Percentiles rank a stretch among this genome's conserved stretches.
phyloP scores from a whole-genome alignment of 2,888 invertebrate genomes.

The Clistopyga incitator region DNA sequence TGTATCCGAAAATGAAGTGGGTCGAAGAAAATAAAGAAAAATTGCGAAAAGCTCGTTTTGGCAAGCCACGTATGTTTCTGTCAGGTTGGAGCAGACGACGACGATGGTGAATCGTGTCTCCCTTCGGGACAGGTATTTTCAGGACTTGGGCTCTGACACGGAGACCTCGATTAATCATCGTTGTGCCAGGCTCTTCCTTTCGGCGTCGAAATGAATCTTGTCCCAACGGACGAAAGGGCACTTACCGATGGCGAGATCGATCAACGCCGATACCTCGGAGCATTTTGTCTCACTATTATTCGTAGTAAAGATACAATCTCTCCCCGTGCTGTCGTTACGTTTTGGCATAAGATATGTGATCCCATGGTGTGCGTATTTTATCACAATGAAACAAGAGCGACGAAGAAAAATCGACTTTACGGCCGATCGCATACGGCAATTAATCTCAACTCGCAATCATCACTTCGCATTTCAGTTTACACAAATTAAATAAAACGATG shows the following conservation, averaged over 20 bases:
- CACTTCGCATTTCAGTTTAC: neutral
- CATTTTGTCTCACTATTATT: slow-evolving; percentile 39
- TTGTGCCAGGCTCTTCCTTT: slow-evolving; percentile 31
- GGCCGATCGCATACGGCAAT: neutral
- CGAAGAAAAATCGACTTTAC: neutral
- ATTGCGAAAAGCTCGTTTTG: slow-evolving; percentile 3
- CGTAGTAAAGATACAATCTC: neutral
- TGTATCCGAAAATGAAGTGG: neutral
- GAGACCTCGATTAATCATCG: slow-evolving; percentile 46
- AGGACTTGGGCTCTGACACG: slow-evolving; percentile 18
- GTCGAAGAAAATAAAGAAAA: neutral
- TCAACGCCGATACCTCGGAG: slow-evolving; percentile 44
- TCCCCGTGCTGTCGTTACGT: neutral
- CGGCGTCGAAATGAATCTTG: slow-evolving; percentile 41
- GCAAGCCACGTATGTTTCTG: slow-evolving; percentile 8
- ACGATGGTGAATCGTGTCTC: neutral
- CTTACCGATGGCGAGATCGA: slow-evolving; percentile 41
- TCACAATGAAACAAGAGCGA: slow-evolving; percentile 7
- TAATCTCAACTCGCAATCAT: neutral
- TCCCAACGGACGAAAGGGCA: slow-evolving; percentile 20
- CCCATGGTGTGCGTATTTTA: slow-evolving; percentile 5
- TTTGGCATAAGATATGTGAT: slow-evolving; percentile 13
- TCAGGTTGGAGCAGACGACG: neutral
- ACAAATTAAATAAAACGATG: neutral
- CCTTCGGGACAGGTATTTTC: slow-evolving; percentile 37